Conservation (phyloP, 30 jellyfish, hydroid and myxozoan species). For the Chrysaora quinquecirrha region DNA sequence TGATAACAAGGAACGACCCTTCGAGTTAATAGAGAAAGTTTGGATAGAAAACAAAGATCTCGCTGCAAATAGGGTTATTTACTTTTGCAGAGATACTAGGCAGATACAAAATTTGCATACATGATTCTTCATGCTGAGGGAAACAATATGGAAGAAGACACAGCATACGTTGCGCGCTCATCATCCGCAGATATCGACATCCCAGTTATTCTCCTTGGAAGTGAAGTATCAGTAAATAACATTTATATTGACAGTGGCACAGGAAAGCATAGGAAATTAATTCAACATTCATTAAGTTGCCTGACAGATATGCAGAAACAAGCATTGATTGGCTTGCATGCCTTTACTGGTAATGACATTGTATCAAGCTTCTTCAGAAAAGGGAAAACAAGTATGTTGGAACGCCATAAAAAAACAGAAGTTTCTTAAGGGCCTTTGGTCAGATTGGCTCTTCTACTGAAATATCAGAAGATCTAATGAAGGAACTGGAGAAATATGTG, state of each 20-base stretch:
- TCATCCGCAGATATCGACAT: slow-evolving; percentile 29
- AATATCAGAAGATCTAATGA: slow-evolving; percentile 32
- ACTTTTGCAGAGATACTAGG: slow-evolving; percentile 47
- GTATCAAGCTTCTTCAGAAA: slow-evolving; percentile 52
- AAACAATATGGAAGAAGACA: slow-evolving; percentile 45
- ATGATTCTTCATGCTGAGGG: slow-evolving; percentile 47
- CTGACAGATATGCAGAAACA: slow-evolving; percentile 22
- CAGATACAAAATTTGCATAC: slow-evolving; percentile 54
- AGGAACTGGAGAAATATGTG: slow-evolving; percentile 41
- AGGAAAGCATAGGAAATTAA: slow-evolving; percentile 47
- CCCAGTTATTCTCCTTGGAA: slow-evolving; percentile 27
- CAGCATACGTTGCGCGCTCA: slow-evolving; percentile 51
- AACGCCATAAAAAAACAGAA: slow-evolving; percentile 43
- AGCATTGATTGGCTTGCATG: slow-evolving; percentile 40
- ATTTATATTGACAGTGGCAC: slow-evolving; percentile 53
- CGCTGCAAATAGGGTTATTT: slow-evolving; percentile 35
- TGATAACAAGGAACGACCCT: slow-evolving; percentile 34
- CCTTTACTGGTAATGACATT: slow-evolving; percentile 35
- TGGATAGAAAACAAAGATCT: slow-evolving; percentile 36
- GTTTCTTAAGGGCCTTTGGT: slow-evolving; percentile 37
- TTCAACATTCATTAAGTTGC: slow-evolving; percentile 15
- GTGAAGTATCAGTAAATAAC: slow-evolving; percentile 38
- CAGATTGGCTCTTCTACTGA: slow-evolving; percentile 49
- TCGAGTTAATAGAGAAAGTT: slow-evolving; percentile 41
- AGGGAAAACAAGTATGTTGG: slow-evolving; percentile 50